Percentiles rank a stretch among this genome's conserved stretches.
Evolutionary conservation across 2,113 vertebrate genomes (phyloP).

Genomic region (Leucosticte australis): DNA sequence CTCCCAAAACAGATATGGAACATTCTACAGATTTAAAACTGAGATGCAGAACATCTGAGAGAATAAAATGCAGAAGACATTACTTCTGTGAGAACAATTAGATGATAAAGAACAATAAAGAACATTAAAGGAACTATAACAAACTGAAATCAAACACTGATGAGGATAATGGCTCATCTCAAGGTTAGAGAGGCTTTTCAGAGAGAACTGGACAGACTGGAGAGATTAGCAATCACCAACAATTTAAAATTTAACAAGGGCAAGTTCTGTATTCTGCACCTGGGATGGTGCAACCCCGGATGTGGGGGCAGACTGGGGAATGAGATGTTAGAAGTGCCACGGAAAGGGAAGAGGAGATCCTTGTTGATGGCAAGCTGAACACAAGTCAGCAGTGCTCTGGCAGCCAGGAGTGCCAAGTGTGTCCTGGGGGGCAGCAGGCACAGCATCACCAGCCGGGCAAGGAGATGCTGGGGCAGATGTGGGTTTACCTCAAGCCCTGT

Average conservation of each 20-base stretch:
- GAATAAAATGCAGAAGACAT: background rate
- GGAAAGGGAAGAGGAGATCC: background rate
- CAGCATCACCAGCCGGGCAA: rapidly evolving
- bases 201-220: background rate
- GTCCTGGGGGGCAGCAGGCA: background rate
- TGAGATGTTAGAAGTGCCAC: rapidly evolving
- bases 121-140: background rate
- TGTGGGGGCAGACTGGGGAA: rapidly evolving
- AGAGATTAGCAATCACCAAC: background rate
- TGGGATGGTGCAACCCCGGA: background rate
- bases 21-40: background rate
- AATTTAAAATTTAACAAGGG: background rate
- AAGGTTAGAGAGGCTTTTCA: background rate
- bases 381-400: background rate
- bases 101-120: background rate
- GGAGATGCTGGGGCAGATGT: no score
- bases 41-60: background rate
- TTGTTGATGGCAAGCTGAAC: background rate
- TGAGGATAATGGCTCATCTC: background rate
- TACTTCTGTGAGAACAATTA: background rate
- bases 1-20: background rate
- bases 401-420: rapidly evolving
- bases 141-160: background rate
- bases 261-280: background rate
- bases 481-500: background rate